These are phyloP conservation scores for Therioaphis trifolii DNA, from an alignment of 2,888 invertebrate genomes.

Conservation along the genomic window DNA sequence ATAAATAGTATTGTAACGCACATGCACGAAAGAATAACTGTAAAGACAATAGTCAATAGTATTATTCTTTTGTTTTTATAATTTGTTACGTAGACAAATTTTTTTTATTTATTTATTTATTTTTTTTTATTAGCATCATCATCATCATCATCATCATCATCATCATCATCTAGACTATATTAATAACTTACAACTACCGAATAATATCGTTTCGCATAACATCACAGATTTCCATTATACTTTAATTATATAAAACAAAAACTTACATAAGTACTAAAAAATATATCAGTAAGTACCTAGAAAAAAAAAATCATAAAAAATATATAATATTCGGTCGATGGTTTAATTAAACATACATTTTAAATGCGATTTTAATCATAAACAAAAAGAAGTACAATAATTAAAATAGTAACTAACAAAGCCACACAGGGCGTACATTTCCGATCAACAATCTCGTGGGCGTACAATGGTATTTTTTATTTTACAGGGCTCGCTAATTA, in stretches of 20 bases:
- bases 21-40: not conserved
- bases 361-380: slow-evolving; percentile 38
- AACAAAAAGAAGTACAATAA: slow-evolving; percentile 8
- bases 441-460: not conserved
- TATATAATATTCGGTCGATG: slow-evolving; percentile 5
- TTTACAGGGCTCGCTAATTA: not conserved
- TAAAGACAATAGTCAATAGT: slow-evolving; percentile 28
- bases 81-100: slow-evolving; percentile 39
- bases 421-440: not conserved
- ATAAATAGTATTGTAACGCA: not conserved
- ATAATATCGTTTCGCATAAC: slow-evolving; percentile 56
- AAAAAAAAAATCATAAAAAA: not conserved
- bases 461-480: not conserved
- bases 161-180: slow-evolving; percentile 51
- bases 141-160: slow-evolving; percentile 48
- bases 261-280: slow-evolving; percentile 36
- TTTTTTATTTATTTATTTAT: slow-evolving; percentile 9
- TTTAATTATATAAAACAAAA: slow-evolving; percentile 57
- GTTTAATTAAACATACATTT: not conserved
- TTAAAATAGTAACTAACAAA: slow-evolving; percentile 24
- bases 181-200: slow-evolving; percentile 53
- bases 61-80: slow-evolving; percentile 8
- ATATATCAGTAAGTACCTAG: not conserved
- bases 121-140: no score
- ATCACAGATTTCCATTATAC: slow-evolving; percentile 58